A percentile compares a stretch with the other conserved stretches of the same genome.
Conservation (phyloP, 2,797 vertebrate genomes). For the Pterois miles region DNA sequence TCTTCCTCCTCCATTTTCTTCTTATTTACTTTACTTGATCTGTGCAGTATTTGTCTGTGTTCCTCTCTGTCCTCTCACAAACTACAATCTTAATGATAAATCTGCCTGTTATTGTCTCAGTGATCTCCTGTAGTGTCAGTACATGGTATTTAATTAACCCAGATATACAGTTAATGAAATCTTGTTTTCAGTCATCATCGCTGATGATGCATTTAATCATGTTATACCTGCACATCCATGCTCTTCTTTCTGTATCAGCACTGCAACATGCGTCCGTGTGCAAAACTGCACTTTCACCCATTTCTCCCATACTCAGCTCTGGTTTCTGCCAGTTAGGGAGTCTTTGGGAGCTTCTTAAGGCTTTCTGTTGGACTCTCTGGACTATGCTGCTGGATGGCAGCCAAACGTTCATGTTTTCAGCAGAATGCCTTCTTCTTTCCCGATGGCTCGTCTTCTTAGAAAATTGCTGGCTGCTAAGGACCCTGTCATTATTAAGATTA, state of each 20-base stretch:
- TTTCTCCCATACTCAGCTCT: constrained; percentile 5
- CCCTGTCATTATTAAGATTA: constrained; percentile 83
- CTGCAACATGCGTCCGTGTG: accelerated
- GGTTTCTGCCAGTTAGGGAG: neutral
- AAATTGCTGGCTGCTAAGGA: constrained; percentile 66
- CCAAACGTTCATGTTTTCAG: constrained; percentile 59
- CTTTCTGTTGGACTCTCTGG: constrained; percentile 30
- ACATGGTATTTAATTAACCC: neutral
- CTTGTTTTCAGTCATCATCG: neutral
- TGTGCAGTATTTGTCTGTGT: neutral
- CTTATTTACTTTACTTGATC: neutral
- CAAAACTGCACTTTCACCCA: neutral
- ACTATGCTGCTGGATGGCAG: constrained; percentile 43
- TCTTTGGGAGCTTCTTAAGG: neutral
- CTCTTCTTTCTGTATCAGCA: neutral
- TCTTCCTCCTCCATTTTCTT: neutral
- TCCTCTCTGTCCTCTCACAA: neutral
- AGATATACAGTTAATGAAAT: neutral
- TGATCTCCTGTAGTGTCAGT: neutral
- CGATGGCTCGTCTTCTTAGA: constrained; percentile 55
- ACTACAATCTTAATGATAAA: neutral
- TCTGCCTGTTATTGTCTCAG: neutral
- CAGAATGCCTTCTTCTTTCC: constrained; percentile 28
- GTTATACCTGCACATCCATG: neutral
- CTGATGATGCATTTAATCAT: neutral